A percentile compares a stretch with the other conserved stretches of the same genome.
Evolutionary conservation across 2,888 invertebrate species (phyloP).

Genomic region (Parasteatoda lunata): DNA sequence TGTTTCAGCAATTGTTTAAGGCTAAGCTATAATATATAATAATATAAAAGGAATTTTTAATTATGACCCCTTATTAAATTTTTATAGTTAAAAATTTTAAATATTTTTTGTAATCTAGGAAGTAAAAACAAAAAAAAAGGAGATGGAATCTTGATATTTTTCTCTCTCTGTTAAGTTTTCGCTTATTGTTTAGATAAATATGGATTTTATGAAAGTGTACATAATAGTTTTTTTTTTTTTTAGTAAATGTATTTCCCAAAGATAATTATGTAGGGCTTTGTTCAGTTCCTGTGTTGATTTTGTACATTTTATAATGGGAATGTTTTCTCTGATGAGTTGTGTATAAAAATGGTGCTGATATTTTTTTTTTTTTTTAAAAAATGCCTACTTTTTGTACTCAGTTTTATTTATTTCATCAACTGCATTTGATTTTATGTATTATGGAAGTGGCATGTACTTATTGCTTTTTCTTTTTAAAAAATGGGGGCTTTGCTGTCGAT

Average conservation of each 20-base stretch:
- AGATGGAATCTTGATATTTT: too few species aligned
- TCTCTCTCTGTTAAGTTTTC: too few species aligned
- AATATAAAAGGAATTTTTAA: too few species aligned
- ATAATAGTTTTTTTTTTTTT: too few species aligned
- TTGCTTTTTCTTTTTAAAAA: constrained; percentile 32
- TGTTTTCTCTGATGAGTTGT: neutral
- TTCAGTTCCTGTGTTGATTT: neutral
- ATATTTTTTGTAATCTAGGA: too few species aligned
- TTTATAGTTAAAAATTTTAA: too few species aligned
- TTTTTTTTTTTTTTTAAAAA: neutral
- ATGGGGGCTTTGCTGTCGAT: constrained; percentile 24
- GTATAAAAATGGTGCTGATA: constrained; percentile 39
- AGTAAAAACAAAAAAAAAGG: too few species aligned
- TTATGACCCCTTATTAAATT: too few species aligned
- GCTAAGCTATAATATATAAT: too few species aligned
- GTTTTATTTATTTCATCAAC: constrained; percentile 61
- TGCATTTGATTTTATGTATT: constrained; percentile 43
- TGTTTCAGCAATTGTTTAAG: too few species aligned
- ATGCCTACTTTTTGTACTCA: constrained; percentile 13
- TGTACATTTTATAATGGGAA: neutral
- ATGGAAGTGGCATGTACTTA: constrained; percentile 52
- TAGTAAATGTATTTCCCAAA: neutral
- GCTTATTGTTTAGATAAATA: too few species aligned
- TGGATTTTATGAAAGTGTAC: too few species aligned
- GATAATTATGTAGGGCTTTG: neutral